A percentile compares a stretch with the other conserved stretches of the same genome.
Evolutionary conservation across 2,797 vertebrate genomes (phyloP).

Genomic region (Euthynnus affinis): DNA sequence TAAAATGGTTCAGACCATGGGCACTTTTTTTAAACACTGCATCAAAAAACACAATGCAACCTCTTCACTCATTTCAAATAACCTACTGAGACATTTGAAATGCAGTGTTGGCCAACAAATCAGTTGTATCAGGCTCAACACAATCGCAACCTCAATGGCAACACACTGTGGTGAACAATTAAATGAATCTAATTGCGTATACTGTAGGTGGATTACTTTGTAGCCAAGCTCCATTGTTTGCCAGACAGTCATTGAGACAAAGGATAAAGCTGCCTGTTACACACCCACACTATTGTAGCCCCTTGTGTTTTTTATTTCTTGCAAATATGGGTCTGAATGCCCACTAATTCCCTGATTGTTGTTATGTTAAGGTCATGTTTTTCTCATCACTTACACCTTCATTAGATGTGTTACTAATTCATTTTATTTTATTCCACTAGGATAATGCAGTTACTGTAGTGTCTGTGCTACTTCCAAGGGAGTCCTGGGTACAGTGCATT

Average conservation of each 20-base stretch:
- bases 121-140: not conserved
- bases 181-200: not conserved
- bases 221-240: not conserved
- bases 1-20: not conserved
- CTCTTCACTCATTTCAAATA: not conserved
- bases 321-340: not conserved
- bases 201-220: not conserved
- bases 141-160: not conserved
- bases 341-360: not conserved
- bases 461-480: not conserved
- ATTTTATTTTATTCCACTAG: too few species aligned
- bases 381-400: not conserved
- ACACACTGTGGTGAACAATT: not conserved
- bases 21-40: not conserved
- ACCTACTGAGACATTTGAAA: too few species aligned
- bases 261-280: not conserved
- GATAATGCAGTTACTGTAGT: not conserved
- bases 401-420: too few species aligned
- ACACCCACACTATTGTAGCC: not conserved
- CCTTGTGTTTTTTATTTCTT: not conserved
- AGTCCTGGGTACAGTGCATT: not conserved
- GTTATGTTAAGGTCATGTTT: not conserved
- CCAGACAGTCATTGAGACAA: not conserved
- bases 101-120: too few species aligned
- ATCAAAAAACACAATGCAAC: too few species aligned